Base-by-base conservation (phyloP, 2,797 vertebrate genomes). In the Ispidina picta region DNA sequence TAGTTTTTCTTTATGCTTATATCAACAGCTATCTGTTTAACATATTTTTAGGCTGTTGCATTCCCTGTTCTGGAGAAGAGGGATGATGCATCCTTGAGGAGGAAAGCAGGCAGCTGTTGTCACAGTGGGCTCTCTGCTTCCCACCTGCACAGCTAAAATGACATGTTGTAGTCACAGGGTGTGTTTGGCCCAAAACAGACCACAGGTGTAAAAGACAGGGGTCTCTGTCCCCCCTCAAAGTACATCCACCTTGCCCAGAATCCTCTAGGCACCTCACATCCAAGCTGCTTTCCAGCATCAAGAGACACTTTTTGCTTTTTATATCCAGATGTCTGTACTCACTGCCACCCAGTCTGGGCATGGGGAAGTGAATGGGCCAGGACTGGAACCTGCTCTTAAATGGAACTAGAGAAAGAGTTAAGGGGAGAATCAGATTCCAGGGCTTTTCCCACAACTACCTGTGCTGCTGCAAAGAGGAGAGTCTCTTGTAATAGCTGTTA, bases 1-100 rank as follows among this genome's bases (percentile, higher is more conserved):
- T 88, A 73, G n/a, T 82, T 91, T 92, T 95, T 66, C 64, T 74
- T 85, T 83, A 60, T 92, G 43, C 92, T 96, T 95, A 52, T 93
- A 84, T 86, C 92, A 90, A 86, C 86, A 79, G 29, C 64, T 70
- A 88, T 82, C 78, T 79, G 78, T 88, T 76, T 56, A 73, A 64
- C 17, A 33, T 90, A 94, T 89, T 94, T 93, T 92, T 94, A 92
- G 94, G 80, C 66, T 56, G 79, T 43, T 21, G 71, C 29, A 17
- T 78, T 85, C 58, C 71, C 29, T 58, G 48, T 72, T 64, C 18
- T 35, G 39, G 31, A 84, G 83, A 56, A 89, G 54, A 84, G 33
- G 84, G n/a, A n/a, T n/a, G 68, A 71, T 86, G 49, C 37, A 77
- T 84, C 75, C 84, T 25, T 74, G 62, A 87, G 46, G 54, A 68